phyloP scores from a whole-genome alignment of 2,113 vertebrate species.

The Beaufortia kweichowensis region DNA sequence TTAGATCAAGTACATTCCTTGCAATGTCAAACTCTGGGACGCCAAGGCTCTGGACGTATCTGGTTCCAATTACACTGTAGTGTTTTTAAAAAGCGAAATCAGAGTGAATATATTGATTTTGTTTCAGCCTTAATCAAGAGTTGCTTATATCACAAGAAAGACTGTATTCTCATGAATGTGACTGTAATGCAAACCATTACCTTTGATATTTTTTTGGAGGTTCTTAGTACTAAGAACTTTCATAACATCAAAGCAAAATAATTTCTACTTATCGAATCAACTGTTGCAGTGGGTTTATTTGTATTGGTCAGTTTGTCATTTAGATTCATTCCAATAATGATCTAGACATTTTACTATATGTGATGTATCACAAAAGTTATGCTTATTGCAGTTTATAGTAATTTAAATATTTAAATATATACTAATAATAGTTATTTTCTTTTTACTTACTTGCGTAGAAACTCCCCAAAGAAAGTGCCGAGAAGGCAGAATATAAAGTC shows the following conservation, averaged over 20 bases:
- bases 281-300: too few species aligned
- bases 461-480: conserved; percentile 91
- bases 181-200: conserved; percentile 12
- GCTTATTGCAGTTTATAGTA: too few species aligned
- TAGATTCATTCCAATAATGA: too few species aligned
- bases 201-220: neutral
- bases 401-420: too few species aligned
- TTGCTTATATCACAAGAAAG: neutral
- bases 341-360: too few species aligned
- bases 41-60: conserved; percentile 69
- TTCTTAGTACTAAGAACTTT: neutral
- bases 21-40: conserved; percentile 91
- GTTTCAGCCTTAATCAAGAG: conserved; percentile 10
- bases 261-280: too few species aligned
- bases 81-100: conserved; percentile 29
- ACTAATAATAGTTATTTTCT: neutral
- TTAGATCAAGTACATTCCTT: conserved; percentile 90
- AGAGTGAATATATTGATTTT: conserved; percentile 3
- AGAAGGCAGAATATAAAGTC: conserved; percentile 90
- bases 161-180: neutral
- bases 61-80: conserved; percentile 83
- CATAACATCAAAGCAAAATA: too few species aligned
- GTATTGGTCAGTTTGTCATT: too few species aligned
- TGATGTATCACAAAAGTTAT: too few species aligned
- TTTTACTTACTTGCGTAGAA: conserved; percentile 84